Evolutionary conservation across 1,140 invertebrate genomes (phyloP).

Genomic region (Harpegnathos saltator): DNA sequence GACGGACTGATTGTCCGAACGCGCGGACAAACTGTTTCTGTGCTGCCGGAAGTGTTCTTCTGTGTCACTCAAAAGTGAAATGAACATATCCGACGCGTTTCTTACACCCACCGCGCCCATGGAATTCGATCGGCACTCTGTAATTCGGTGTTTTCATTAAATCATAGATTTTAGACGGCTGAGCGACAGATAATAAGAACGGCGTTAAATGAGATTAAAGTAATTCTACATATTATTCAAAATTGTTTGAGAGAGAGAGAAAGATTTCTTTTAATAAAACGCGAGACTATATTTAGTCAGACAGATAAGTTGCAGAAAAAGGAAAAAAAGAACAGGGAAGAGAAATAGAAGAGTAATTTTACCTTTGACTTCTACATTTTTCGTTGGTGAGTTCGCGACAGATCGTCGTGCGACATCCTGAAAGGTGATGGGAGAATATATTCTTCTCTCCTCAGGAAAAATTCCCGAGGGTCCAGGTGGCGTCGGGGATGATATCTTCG

Average conservation of each 20-base stretch:
- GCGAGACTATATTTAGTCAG: too few species aligned
- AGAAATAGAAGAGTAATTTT: neutral
- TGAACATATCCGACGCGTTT: slow-evolving; percentile 85
- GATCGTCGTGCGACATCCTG: slow-evolving; percentile 92
- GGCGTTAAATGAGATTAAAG: too few species aligned
- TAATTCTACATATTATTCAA: too few species aligned
- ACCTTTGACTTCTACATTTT: slow-evolving; percentile 81
- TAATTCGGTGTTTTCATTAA: slow-evolving; percentile 24
- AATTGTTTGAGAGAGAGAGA: too few species aligned
- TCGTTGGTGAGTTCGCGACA: slow-evolving; percentile 90
- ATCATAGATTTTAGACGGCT: too few species aligned
- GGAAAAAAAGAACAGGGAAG: too few species aligned
- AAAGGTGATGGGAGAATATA: slow-evolving; percentile 94
- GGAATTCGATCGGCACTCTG: slow-evolving; percentile 88
- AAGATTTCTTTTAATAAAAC: too few species aligned
- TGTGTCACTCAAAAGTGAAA: slow-evolving; percentile 86
- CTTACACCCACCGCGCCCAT: slow-evolving; percentile 86
- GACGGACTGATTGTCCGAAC: slow-evolving; percentile 64
- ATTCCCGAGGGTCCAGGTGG: slow-evolving; percentile 77
- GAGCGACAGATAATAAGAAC: too few species aligned
- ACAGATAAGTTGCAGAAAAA: too few species aligned
- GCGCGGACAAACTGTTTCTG: slow-evolving; percentile 78
- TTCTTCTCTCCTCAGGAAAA: slow-evolving; percentile 87
- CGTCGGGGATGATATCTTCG: slow-evolving; percentile 77
- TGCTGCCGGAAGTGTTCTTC: slow-evolving; percentile 87